Base-by-base conservation (phyloP, 2,797 vertebrate species). In the Pangasius mekongensis region DNA sequence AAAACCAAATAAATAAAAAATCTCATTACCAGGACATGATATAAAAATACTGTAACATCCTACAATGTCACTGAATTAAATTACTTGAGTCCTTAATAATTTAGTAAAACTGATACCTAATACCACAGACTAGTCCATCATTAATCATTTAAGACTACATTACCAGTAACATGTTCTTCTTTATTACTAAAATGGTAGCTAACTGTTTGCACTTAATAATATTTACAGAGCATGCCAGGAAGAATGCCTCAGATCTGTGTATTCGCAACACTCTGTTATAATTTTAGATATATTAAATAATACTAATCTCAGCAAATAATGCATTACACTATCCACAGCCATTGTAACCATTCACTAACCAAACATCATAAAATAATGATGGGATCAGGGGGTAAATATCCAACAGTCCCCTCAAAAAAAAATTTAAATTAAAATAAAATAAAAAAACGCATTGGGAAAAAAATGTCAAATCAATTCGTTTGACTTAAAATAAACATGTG, bases 321-420 rank as follows among this genome's bases (percentile, higher is more conserved):
- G 67, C 64, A 64, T 54, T 67, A 89, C 39, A 74, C 56, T 52
- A 49, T 36, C n/a, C 49, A 67, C 62, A 80, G 80, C 52, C 81
- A 87, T 33, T 49, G 71, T 60, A 78, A 84, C 66, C 85, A 87
- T 84, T 84, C 85, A 78, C 33, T 52, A 87, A 33, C 39, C 36
- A 60, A n/a, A 89, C 33, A 87, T 80, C 49, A 84, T 62, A 87
- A 83, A n/a, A 83, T 27, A 77, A 89, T 60, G 76, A 80, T 14
- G 66, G 30, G 54, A 74, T 30, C 88, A 86, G 43, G 39, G 93
- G 93, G 93, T 92, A 93, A 91, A 83, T 86, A 90, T 88, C 92
- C 93, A 94, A 74, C 76, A 86, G 54, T 64, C 16, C 30, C 24
- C 58, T 94, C 93, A 64, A 81, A 16, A 54, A 76, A 33, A 69